These are phyloP conservation scores for Neosalanx taihuensis DNA, from an alignment of 2,797 vertebrate species.

Conservation along the genomic window DNA sequence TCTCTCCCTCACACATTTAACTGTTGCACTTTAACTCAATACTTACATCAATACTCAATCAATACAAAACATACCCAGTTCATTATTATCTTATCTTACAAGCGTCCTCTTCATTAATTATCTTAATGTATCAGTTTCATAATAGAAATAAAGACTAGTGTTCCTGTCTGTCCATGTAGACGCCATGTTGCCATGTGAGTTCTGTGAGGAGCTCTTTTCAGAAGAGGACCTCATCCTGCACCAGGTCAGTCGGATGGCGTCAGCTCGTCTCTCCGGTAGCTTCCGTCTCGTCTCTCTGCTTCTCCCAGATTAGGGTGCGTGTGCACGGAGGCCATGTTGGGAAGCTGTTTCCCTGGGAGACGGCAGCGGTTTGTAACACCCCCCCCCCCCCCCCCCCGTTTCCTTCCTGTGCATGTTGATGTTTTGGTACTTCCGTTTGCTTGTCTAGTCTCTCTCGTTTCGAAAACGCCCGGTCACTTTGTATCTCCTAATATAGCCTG, in stretches of 20 bases:
- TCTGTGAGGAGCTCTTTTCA: conserved; percentile 94
- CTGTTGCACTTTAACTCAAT: neutral
- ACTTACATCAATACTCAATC: too few species aligned
- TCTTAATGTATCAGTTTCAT: too few species aligned
- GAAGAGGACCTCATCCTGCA: conserved; percentile 94
- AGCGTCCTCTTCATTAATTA: too few species aligned
- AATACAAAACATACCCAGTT: too few species aligned
- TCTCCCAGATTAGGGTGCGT: too few species aligned
- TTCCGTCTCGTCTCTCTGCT: neutral
- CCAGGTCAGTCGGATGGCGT: conserved; percentile 75
- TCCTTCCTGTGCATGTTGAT: conserved; percentile 22
- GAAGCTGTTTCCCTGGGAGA: neutral
- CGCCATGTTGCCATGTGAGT: conserved; percentile 91
- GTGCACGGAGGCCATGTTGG: neutral
- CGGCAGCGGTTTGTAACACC: neutral
- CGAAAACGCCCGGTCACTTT: neutral
- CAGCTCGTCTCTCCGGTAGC: neutral
- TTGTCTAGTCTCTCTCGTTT: conserved; percentile 14
- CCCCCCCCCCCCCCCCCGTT: conserved; percentile 7
- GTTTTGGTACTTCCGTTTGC: conserved; percentile 20
- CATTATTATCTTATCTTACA: neutral
- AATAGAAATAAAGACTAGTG: too few species aligned
- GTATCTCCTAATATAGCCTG: neutral
- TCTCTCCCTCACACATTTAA: neutral
- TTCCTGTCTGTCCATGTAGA: conserved; percentile 47